phyloP scores from a whole-genome alignment of 2,797 vertebrate genomes.

The Platalea minor region DNA sequence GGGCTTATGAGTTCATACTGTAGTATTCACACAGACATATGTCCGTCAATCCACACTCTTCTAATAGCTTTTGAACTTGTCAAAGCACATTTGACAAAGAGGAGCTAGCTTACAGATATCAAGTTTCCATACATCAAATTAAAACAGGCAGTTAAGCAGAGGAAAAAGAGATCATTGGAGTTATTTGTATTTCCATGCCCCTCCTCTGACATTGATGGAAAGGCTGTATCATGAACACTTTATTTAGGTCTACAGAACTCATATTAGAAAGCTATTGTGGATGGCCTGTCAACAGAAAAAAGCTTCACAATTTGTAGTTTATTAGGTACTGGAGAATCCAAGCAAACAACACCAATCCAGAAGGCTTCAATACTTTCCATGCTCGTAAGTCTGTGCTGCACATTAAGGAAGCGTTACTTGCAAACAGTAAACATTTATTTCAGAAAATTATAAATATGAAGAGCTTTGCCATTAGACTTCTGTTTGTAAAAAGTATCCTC shows the following conservation, averaged over 20 bases:
- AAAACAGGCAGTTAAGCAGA: background rate
- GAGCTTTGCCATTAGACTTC: background rate
- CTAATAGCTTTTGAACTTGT: background rate
- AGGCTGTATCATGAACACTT: background rate
- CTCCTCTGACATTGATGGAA: background rate
- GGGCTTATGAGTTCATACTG: background rate
- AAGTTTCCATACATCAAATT: background rate
- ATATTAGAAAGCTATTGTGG: background rate
- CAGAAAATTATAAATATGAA: background rate
- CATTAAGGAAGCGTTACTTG: background rate
- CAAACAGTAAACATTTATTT: background rate
- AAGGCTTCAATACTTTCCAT: background rate
- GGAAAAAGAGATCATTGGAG: background rate
- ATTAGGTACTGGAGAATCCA: background rate
- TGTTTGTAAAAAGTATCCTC: background rate
- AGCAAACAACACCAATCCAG: background rate
- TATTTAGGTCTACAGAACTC: background rate
- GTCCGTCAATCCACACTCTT: background rate
- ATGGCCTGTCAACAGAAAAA: background rate
- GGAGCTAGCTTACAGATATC: background rate
- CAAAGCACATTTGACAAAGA: background rate
- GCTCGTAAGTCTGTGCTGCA: background rate
- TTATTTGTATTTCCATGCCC: background rate
- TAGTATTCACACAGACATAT: background rate
- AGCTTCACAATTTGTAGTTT: background rate